Percentiles rank a stretch among this genome's conserved stretches.
phyloP scores from a whole-genome alignment of 2,888 invertebrate species.

The Tetragonula carbonaria region DNA sequence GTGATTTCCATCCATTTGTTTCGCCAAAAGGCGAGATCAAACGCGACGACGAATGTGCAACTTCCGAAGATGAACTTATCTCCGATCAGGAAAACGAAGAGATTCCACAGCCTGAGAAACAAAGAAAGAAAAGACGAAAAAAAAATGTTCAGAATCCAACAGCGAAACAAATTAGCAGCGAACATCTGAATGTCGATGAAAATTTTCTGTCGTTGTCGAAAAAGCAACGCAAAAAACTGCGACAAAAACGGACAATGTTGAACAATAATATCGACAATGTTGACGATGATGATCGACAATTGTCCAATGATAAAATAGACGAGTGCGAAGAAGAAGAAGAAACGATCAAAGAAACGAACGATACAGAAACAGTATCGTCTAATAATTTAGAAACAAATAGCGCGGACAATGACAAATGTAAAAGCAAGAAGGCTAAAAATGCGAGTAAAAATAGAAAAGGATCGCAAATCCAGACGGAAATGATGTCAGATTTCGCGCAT shows the following conservation, averaged over 20 bases:
- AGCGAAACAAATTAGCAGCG: constrained; percentile 73
- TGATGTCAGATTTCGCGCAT: constrained; percentile 76
- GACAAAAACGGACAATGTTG: constrained; percentile 63
- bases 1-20: constrained; percentile 33
- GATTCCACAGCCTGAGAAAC: constrained; percentile 55
- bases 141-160: constrained; percentile 71
- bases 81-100: constrained; percentile 77
- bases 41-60: constrained; percentile 70
- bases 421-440: constrained; percentile 74
- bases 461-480: constrained; percentile 66
- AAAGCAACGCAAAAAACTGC: constrained; percentile 83
- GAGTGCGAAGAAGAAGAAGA: constrained; percentile 47
- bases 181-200: constrained; percentile 75
- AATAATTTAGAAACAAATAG: constrained; percentile 25
- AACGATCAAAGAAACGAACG: constrained; percentile 50
- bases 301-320: constrained; percentile 44
- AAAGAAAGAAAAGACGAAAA: constrained; percentile 78
- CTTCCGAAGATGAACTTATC: constrained; percentile 79
- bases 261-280: constrained; percentile 64
- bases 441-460: constrained; percentile 67
- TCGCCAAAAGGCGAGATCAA: constrained; percentile 33
- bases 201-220: constrained; percentile 81
- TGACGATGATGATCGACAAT: constrained; percentile 53
- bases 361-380: constrained; percentile 11
- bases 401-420: constrained; percentile 65